Evolutionary conservation across 2,888 invertebrate species (phyloP), one percentile per base, ranked within the genome.

Genomic region (Drosophila aldrichi): DNA sequence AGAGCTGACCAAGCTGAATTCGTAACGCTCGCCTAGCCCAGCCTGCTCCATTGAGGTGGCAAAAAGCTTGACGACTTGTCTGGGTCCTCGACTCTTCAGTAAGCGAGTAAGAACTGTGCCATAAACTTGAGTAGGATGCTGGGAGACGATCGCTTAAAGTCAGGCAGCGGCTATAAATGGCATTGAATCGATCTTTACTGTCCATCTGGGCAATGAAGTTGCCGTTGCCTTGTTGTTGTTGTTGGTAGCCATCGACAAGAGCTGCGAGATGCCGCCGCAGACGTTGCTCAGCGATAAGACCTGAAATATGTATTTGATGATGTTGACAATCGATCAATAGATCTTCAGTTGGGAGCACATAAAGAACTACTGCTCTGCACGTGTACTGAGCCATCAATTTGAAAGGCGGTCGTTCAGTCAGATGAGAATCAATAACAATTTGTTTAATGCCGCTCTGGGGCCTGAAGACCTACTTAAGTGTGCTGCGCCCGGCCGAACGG

Each of bases 261-360:
- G 40, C 43, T 29, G 36, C 18, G 36, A 70, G 79, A 79, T 79
- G 86, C 70, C 68, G 73, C 71, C 63, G 60, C 41, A 55, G 63
- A 49, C 51, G 57, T 32, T 48, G 54, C 29, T 46, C 18, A 58
- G 34, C 56, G 76, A 76, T 76, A 66, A 68, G 63, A 76, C 70
- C 54, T 82, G 81, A 82, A 80, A 84, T 84, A 84, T 84, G 82
- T 84, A 87, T 84, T 83, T 82, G 85, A 82, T 82, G 88, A 78
- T 76, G 82, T 77, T 82, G 88, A 88, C 85, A 84, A 84, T 80
- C 83, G 82, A 84, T 76, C 82, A 79, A 84, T 84, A 72, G 82
- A 84, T 84, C 88, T 84, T 82, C 51, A 61, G 74, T 63, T 54
- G 64, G 61, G 55, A 87, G 81, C 79, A 71, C 81, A 87, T 84